These are phyloP conservation scores for Siphlonurus alternatus DNA, from an alignment of 2,888 invertebrate species.

Conservation along the genomic window DNA sequence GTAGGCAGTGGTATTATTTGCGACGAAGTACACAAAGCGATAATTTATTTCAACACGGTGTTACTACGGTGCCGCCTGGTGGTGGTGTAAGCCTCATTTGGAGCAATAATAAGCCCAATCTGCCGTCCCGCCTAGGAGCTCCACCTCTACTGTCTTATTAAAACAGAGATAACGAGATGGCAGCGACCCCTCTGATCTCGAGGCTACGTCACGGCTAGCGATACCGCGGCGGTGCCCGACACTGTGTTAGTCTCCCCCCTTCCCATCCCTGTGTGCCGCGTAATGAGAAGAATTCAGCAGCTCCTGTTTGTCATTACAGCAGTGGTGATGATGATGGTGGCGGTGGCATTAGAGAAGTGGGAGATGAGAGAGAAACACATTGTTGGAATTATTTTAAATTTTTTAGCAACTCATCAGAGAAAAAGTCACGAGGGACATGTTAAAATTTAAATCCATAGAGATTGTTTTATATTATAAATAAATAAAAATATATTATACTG, in stretches of 20 bases:
- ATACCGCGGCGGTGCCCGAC: background rate
- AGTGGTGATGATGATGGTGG: too few relatives aligned
- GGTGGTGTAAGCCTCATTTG: conserved; percentile 2
- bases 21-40: background rate
- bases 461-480: background rate
- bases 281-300: background rate
- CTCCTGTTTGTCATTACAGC: conserved; percentile 1
- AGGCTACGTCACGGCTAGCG: background rate
- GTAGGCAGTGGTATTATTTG: background rate
- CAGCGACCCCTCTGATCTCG: background rate
- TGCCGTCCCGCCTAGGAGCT: background rate
- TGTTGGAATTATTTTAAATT: conserved; percentile 4
- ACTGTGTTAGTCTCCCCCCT: background rate
- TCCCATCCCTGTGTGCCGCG: background rate
- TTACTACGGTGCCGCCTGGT: background rate
- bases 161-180: conserved; percentile 1
- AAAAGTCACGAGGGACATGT: background rate
- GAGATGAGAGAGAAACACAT: background rate
- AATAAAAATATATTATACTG: background rate
- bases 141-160: background rate
- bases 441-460: background rate
- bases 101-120: conserved; percentile 1
- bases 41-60: conserved; percentile 1
- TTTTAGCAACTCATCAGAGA: conserved; percentile 1
- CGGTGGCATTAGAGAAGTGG: background rate